Percentiles rank a stretch among this genome's conserved stretches.
Evolutionary conservation across 2,797 vertebrate genomes (phyloP).

Genomic region (Lutjanus argentimaculatus): DNA sequence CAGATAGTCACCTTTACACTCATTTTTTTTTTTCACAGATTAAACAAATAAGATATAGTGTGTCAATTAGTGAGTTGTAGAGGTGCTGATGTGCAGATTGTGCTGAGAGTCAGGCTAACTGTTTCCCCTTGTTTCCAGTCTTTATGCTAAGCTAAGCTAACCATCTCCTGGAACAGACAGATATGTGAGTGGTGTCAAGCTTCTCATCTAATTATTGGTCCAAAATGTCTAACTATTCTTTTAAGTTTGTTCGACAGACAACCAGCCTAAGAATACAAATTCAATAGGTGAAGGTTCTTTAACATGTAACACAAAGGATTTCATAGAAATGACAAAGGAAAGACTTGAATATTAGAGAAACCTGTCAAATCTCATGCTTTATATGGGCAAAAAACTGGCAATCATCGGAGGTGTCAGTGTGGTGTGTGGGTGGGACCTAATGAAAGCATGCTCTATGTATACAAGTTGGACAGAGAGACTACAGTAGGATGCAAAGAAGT

Average conservation of each 20-base stretch:
- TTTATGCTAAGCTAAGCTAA: background rate
- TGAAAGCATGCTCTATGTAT: conserved; percentile 60
- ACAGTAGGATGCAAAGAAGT: conserved; percentile 52
- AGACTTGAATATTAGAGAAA: background rate
- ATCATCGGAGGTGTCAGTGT: background rate
- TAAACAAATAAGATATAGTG: too few relatives aligned
- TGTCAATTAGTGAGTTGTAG: background rate
- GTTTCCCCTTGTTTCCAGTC: background rate
- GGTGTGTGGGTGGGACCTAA: conserved; percentile 11
- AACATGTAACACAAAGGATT: conserved; percentile 4
- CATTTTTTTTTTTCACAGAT: too few relatives aligned
- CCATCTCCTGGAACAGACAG: background rate
- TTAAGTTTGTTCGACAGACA: background rate
- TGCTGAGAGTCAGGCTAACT: background rate
- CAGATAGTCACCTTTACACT: too few relatives aligned
- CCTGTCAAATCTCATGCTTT: conserved; percentile 77
- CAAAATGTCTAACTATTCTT: background rate
- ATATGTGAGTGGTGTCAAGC: background rate
- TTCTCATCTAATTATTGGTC: background rate
- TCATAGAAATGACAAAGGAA: conserved; percentile 1
- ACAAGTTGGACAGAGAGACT: conserved; percentile 25
- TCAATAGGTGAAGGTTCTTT: background rate
- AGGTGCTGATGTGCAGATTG: background rate
- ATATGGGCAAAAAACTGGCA: conserved; percentile 72
- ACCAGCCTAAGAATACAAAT: background rate